Base-by-base conservation (phyloP, 2,888 invertebrate genomes). In the Aspidiotus destructor region DNA sequence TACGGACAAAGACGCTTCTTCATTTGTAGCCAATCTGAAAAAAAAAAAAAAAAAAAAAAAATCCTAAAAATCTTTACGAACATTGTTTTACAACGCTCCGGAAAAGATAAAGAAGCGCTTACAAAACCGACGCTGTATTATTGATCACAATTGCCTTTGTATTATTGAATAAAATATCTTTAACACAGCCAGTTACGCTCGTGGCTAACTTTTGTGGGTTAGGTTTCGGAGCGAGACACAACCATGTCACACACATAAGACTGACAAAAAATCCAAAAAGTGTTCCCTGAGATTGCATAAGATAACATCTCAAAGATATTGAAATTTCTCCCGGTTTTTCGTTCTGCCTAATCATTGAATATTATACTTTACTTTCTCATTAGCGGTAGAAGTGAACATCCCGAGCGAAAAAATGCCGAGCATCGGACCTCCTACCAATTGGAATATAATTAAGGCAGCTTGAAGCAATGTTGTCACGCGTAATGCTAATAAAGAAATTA, bases 381-480 rank as follows among this genome's bases (percentile, higher is more conserved):
- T 62, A n/a, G 62, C 69, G 17, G 16, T 41, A 54, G 62, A 40
- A 9, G 62, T 17, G 11, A 62, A 61, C 88, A 94, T 91, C 73
- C 93, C 93, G 41, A 93, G 78, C 0, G 90, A 86, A 76, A 93
- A 94, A 1, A 93, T 79, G 0, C 87, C 92, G 28, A 93, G 78
- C 13, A 92, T 77, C 0, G 93, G 93, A 0, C 93, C 93, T 0
- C 92, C 92, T 2, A 90, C 85, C 0, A 91, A 87, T 1, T 91
- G 92, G 74, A 93, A 92, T 72, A 92, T 88, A 0, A 90, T 90
- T 9, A 92, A 78, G 0, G 91, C 84, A 0, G 89, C 88, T 78
- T 92, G 90, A 13, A 96, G 80, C 15, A 96, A 82, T 0, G 90
- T 90, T 0, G 92, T 92, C 60, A 94, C 79, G 69, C 86, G 81